A percentile compares a stretch with the other conserved stretches of the same genome.
phyloP scores from a whole-genome alignment of 1,140 invertebrate species.

The Delia radicum region DNA sequence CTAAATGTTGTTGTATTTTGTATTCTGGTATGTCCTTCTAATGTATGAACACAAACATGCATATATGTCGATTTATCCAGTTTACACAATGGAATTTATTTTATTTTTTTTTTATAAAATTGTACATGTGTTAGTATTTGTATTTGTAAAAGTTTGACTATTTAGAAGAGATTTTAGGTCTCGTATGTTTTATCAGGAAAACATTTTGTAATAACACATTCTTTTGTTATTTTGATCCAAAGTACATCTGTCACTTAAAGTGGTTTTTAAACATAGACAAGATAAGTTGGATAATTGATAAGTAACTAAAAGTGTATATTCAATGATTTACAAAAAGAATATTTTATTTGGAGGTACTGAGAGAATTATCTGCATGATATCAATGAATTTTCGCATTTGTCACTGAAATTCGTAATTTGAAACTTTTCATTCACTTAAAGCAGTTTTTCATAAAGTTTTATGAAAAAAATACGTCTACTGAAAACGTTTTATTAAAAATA shows the following conservation, averaged over 20 bases:
- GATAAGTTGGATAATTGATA: not conserved
- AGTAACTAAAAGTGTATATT: no score
- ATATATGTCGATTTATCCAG: not conserved
- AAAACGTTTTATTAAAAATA: no score
- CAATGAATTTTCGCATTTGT: no score
- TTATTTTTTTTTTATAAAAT: not conserved
- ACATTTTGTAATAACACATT: not conserved
- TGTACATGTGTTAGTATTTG: not conserved
- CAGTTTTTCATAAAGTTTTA: no score
- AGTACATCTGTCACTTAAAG: not conserved
- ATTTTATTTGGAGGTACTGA: no score
- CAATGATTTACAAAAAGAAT: not conserved
- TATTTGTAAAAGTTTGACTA: not conserved
- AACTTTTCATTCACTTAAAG: no score
- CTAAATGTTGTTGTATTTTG: not conserved
- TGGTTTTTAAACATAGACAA: no score
- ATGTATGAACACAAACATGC: not conserved
- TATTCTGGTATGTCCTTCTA: not conserved
- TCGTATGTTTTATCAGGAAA: not conserved
- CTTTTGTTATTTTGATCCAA: not conserved
- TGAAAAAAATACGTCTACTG: no score
- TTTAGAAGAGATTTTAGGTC: not conserved
- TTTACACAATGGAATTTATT: not conserved
- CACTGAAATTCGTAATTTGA: no score
- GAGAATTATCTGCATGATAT: no score